phyloP scores from a whole-genome alignment of 2,888 invertebrate species.

The Aethes cnicana region DNA sequence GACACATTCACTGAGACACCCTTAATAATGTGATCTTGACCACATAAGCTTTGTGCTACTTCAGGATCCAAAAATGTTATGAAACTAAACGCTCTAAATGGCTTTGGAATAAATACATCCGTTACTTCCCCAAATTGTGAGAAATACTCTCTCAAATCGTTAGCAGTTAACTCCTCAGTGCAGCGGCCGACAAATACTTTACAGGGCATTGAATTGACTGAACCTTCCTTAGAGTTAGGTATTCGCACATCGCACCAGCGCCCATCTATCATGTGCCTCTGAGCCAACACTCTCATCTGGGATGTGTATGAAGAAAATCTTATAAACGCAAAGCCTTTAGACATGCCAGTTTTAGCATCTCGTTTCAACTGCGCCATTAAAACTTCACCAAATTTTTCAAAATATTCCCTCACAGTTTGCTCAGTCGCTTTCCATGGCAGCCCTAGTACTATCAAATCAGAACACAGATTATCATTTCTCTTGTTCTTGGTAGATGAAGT shows the following conservation, averaged over 20 bases:
- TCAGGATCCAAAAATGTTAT: slow-evolving; percentile 92
- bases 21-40: slow-evolving; percentile 92
- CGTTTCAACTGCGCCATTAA: slow-evolving; percentile 98
- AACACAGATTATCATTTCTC: slow-evolving; percentile 95
- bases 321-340: slow-evolving; percentile 99
- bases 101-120: slow-evolving; percentile 94
- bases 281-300: slow-evolving; percentile 96
- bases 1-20: slow-evolving; percentile 95
- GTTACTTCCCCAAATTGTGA: slow-evolving; percentile 91
- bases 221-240: slow-evolving; percentile 95
- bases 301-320: slow-evolving; percentile 97
- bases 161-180: slow-evolving; percentile 90
- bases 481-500: slow-evolving; percentile 96
- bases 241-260: slow-evolving; percentile 99
- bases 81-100: slow-evolving; percentile 91
- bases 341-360: slow-evolving; percentile 94
- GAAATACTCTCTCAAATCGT: slow-evolving; percentile 90
- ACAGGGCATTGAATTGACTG: slow-evolving; percentile 87
- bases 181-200: slow-evolving; percentile 94
- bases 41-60: slow-evolving; percentile 90
- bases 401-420: slow-evolving; percentile 97
- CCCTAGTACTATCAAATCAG: slow-evolving; percentile 99
- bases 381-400: slow-evolving; percentile 98
- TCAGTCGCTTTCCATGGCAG: slow-evolving; percentile 99
- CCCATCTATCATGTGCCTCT: slow-evolving; percentile 98